Evolutionary conservation across 2,888 invertebrate species (phyloP).

Genomic region (Drosophila ustulata): DNA sequence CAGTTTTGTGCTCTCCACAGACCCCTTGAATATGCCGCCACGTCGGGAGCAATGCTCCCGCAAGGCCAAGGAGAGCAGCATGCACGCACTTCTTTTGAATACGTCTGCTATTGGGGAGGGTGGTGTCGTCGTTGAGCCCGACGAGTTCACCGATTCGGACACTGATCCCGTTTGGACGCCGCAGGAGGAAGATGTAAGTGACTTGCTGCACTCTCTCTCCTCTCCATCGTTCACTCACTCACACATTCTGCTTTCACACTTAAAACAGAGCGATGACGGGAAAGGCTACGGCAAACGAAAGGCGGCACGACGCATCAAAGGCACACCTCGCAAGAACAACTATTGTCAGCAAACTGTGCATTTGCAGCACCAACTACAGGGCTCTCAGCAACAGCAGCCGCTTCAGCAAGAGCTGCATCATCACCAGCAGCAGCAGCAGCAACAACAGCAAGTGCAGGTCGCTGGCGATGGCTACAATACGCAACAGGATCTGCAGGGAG

Average conservation of each 20-base stretch:
- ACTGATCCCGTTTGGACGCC: slow-evolving; percentile 92
- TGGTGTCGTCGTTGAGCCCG: slow-evolving; percentile 86
- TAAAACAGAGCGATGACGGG: slow-evolving; percentile 77
- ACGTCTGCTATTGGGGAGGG: slow-evolving; percentile 71
- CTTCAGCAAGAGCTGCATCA: slow-evolving; percentile 49
- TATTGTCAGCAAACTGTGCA: slow-evolving; percentile 65
- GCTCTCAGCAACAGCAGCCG: slow-evolving; percentile 51
- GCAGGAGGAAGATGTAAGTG: slow-evolving; percentile 86
- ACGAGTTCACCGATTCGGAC: slow-evolving; percentile 88
- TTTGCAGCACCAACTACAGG: slow-evolving; percentile 58
- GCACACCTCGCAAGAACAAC: slow-evolving; percentile 80
- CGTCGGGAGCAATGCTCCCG: slow-evolving; percentile 88
- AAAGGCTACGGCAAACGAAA: slow-evolving; percentile 80
- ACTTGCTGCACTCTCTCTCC: slow-evolving; percentile 19
- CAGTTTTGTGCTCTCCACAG: slow-evolving; percentile 81
- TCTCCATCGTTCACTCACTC: slow-evolving; percentile 33
- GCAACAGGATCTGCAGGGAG: slow-evolving; percentile 77
- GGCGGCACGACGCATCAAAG: slow-evolving; percentile 78
- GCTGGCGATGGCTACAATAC: slow-evolving; percentile 73
- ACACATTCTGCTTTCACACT: slow-evolving; percentile 1
- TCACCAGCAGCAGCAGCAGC: slow-evolving; percentile 47
- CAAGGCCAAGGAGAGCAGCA: slow-evolving; percentile 89
- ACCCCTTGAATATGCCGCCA: slow-evolving; percentile 86
- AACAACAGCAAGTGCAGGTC: slow-evolving; percentile 57
- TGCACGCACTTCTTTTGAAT: slow-evolving; percentile 86